Evolutionary conservation across 2,888 invertebrate species (phyloP), one percentile per base, ranked within the genome.

Genomic region (Drosophila sordidula): DNA sequence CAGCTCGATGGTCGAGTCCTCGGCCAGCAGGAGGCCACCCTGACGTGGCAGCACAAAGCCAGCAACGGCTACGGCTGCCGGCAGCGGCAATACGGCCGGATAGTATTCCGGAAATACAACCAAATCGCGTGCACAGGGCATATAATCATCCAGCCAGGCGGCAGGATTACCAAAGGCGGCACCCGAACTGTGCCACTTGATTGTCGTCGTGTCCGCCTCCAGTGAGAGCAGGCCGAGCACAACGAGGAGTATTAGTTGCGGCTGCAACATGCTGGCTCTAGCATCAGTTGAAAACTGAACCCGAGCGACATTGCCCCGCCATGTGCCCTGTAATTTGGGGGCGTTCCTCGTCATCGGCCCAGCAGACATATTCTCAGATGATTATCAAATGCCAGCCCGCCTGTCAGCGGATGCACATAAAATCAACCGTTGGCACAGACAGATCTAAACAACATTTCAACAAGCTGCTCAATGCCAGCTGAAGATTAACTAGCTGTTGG

Each of bases 61-160:
- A 0, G 69, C 77, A 6, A 89, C 70, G 26, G 86, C 73, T 1
- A 91, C 52, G 1, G 71, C 26, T 3, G 63, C 6, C 0, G 92
- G 89, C 26, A 92, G 18, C 0, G 90, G 85, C 45, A 92, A 41
- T 1, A 91, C 59, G 1, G 91, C 90, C 6, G 87, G 80, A 76
- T 83, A 92, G 18, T 69, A 44, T 45, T 75, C 72, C 0, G 92
- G 92, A 79, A 92, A 92, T 2, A 90, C 75, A 8, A 91, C 80
- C 58, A 89, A 74, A 59, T 92, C 92, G 1, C 71, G 70, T 0
- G 77, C 61, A 57, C 92, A 91, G 1, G 92, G 92, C 45, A 88
- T 16, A 49, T 89, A 81, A 1, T 75, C 80, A 16, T 88, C 87
- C 34, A 84, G 14, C 92, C 92, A 92, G 11, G 82, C 75, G 2